Evolutionary conservation across 2,888 invertebrate genomes (phyloP).

Genomic region (Chydorus sphaericus): DNA sequence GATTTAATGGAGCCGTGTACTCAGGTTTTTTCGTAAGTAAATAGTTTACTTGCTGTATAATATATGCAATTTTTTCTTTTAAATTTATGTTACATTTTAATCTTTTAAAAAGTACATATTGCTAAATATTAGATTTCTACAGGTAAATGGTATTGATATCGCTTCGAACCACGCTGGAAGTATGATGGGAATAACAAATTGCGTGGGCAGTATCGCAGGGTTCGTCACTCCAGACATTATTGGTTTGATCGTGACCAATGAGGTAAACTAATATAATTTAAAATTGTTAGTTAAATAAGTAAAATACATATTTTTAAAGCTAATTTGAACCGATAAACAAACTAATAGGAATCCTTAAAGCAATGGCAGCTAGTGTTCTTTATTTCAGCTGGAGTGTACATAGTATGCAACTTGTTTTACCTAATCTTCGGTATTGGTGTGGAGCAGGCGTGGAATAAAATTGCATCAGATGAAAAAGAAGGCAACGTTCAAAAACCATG

Average conservation of each 20-base stretch:
- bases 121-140: conserved; percentile 12
- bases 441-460: conserved; percentile 47
- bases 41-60: no score
- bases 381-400: conserved; percentile 58
- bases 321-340: not conserved
- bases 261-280: no score
- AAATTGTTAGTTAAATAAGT: no score
- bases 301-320: not conserved
- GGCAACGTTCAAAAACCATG: no score
- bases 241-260: conserved; percentile 48
- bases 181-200: conserved; percentile 72
- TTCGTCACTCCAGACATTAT: conserved; percentile 62
- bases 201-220: conserved; percentile 59
- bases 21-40: conserved; percentile 18
- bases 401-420: conserved; percentile 59
- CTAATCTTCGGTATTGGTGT: conserved; percentile 61
- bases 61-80: no score
- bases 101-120: not conserved
- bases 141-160: conserved; percentile 63
- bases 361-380: conserved; percentile 67
- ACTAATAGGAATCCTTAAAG: conserved; percentile 46
- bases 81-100: not conserved
- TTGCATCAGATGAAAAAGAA: no score
- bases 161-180: conserved; percentile 71
- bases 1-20: conserved; percentile 48